Evolutionary conservation across 92 coral and sea anemone species (phyloP).

Genomic region (Porites lobata): DNA sequence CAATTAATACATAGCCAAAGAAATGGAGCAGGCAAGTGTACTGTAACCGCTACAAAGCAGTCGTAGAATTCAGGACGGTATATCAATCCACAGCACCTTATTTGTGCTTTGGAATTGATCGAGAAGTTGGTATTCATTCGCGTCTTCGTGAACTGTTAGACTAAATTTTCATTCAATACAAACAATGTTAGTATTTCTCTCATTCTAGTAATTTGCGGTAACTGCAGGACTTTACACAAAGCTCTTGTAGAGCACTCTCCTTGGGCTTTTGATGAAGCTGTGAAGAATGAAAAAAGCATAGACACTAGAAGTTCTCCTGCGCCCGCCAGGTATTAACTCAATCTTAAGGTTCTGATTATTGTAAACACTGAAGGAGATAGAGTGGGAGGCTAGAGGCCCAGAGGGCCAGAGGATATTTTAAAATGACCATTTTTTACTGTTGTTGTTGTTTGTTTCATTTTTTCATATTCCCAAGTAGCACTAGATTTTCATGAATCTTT

Average conservation of each 20-base stretch:
- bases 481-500: conserved; percentile 5
- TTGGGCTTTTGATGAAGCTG: neutral
- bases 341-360: neutral
- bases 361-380: conserved; percentile 2
- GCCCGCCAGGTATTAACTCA: conserved; percentile 4
- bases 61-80: conserved; percentile 7
- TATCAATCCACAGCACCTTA: conserved; percentile 12
- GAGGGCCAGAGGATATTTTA: conserved; percentile 6
- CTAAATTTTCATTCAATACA: conserved; percentile 1
- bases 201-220: conserved; percentile 42
- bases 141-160: conserved; percentile 7
- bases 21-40: conserved; percentile 5
- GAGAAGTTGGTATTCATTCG: conserved; percentile 9
- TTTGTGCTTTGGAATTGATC: conserved; percentile 16
- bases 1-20: conserved; percentile 12
- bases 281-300: neutral
- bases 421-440: neutral
- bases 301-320: neutral
- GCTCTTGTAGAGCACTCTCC: conserved; percentile 23
- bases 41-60: conserved; percentile 4
- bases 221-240: conserved; percentile 36
- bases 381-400: conserved; percentile 3
- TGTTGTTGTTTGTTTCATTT: conserved; percentile 8
- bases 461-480: conserved; percentile 2
- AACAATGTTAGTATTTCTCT: conserved; percentile 16